Evolutionary conservation across 2,888 invertebrate genomes (phyloP), one percentile per base, ranked within the genome.

Genomic region (Melangyna quadrimaculata): DNA sequence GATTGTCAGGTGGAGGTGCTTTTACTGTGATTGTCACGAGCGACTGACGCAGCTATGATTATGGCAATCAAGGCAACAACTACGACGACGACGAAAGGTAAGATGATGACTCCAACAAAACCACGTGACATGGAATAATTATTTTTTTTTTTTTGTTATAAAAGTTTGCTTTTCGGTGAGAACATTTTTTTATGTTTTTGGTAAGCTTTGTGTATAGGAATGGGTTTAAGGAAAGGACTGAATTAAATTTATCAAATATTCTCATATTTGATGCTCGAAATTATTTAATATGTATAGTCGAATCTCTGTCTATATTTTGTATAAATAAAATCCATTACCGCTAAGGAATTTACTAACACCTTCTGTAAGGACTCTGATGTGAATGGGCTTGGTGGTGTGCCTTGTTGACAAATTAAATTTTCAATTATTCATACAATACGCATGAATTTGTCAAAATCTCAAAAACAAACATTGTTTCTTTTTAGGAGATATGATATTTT

Each of bases 1-100:
- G 72, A 82, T 72, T 63, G 77, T 67, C 72, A 83, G 73, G 78
- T 74, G 79, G 59, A 79, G 79, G 83, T 84, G 83, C 57, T 22
- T 67, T 48, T 22, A 55, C 24, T 75, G 27, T 71, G 70, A 83
- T 73, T 69, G 45, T 48, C 32, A 67, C 51, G 35, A 37, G 10
- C 9, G 35, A 48, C 48, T 67, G 45, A 65, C 17, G 82, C 27
- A 79, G 73, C 53, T 65, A 71, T 67, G 75, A 65, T 71, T 81
- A 77, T 77, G 77, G 63, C 19, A 67, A 72, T 78, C 72, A 45
- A 57, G 19, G 32, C 12, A 35, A 53, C 53, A 10, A 57, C 57
- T 19, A 53, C 35, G 43, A 43, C 7, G 17, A 17, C n/a, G n/a
- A n/a, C n/a, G n/a, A n/a, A n/a, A n/a, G n/a, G 4, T 29, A 70